Base-by-base conservation (phyloP, 2,888 invertebrate species). In the Meloe dianella region DNA sequence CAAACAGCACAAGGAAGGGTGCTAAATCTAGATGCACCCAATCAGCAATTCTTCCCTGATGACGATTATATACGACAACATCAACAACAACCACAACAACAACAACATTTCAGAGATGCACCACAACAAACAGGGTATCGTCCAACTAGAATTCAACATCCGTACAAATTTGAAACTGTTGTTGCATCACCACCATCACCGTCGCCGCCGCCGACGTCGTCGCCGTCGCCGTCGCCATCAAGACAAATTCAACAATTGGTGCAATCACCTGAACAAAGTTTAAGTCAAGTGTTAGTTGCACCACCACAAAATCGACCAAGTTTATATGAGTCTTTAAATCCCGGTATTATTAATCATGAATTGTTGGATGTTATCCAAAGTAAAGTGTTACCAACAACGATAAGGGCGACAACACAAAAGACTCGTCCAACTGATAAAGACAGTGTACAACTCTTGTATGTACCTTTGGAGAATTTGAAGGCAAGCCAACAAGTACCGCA, bases 371-470 rank as follows among this genome's bases (percentile, higher is more conserved):
- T 71, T n/a, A 64, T 73, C 58, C 72, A 68, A 61, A 69, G 63
- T 41, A 62, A 17, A 57, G 60, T 66, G 65, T 57, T 57, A 54
- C 24, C 20, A 29, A n/a, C 20, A 60, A 47, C 41, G 29, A 14
- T 60, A 17, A 57, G 65, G 29, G 9, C 67, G 7, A 47, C 66
- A 41, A 70, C 59, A 24, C 17, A 61, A 10, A 65, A 59, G 57
- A 22, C 64, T 9, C 57, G 73, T 27, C 68, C 73, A 61, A 71
- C 68, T 2, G 78, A 76, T 32, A 79, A 79, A 74, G 90, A 91
- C 81, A 89, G 91, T 82, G 90, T 94, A 0, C 94, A 94, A 78
- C 82, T 94, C 41, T 85, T 95, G 0, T 95, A 94, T 78, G 93
- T 95, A 0, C 94, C 94, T 6, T 86, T 93, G 27, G 93, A 95